These are phyloP conservation scores for Amiota mariae DNA, from an alignment of 2,888 invertebrate species.

Conservation along the genomic window DNA sequence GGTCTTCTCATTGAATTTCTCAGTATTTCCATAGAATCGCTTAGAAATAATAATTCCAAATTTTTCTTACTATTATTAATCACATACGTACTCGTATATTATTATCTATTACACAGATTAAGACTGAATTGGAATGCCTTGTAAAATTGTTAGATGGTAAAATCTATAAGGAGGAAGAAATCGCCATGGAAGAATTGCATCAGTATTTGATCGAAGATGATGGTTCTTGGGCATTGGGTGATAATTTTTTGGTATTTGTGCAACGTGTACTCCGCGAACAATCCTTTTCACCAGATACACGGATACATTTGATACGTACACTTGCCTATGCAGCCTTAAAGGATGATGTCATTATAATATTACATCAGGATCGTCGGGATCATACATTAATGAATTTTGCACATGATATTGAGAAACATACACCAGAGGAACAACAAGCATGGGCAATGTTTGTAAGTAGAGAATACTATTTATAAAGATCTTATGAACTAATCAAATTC, in stretches of 20 bases:
- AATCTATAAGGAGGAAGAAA: conserved; percentile 82
- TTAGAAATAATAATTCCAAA: too few relatives aligned
- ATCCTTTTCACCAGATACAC: conserved; percentile 76
- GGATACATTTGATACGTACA: conserved; percentile 81
- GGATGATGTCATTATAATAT: conserved; percentile 89
- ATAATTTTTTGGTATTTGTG: conserved; percentile 88
- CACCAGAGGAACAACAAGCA: conserved; percentile 84
- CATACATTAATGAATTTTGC: conserved; percentile 93
- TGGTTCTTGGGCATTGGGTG: conserved; percentile 94
- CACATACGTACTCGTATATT: neutral
- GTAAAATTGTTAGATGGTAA: conserved; percentile 81
- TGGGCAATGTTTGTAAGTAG: conserved; percentile 84
- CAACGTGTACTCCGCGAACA: conserved; percentile 79
- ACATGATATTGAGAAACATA: conserved; percentile 83
- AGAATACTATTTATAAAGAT: neutral
- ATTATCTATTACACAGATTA: conserved; percentile 75
- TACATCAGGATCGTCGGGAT: conserved; percentile 92
- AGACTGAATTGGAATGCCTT: conserved; percentile 83
- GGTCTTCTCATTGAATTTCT: too few relatives aligned
- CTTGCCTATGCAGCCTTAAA: conserved; percentile 86
- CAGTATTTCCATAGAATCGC: too few relatives aligned
- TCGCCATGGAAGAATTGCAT: conserved; percentile 85
- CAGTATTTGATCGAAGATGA: conserved; percentile 92
- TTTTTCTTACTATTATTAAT: too few relatives aligned
- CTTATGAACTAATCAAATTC: neutral